Conservation (phyloP, 1,140 invertebrate genomes). For the Rhopalosiphum padi region DNA sequence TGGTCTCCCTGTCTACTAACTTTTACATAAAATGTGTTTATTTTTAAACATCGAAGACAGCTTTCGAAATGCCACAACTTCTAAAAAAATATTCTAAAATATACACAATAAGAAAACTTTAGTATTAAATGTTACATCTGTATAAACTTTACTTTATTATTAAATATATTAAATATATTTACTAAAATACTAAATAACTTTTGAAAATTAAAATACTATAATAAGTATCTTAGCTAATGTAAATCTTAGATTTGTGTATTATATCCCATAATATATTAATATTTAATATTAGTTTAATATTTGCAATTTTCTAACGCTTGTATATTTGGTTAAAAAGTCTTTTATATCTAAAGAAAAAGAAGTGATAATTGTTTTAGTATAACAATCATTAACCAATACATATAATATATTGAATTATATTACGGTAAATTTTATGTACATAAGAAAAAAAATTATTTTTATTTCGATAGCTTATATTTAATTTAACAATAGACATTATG, state of each 20-base stretch:
- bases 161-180: background rate
- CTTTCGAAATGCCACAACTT: conserved; percentile 41
- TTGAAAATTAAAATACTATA: background rate
- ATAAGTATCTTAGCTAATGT: background rate
- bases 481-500: background rate
- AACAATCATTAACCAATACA: background rate
- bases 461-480: background rate
- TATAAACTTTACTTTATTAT: conserved; percentile 14
- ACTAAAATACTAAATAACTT: background rate
- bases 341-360: background rate
- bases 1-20: conserved; percentile 5
- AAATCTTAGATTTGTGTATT: background rate
- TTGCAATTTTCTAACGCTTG: background rate
- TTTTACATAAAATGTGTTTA: conserved; percentile 34
- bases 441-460: background rate
- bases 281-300: background rate
- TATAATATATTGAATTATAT: background rate
- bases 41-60: conserved; percentile 42
- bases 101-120: background rate
- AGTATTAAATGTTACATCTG: background rate
- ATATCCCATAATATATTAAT: background rate
- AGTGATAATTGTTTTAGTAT: background rate
- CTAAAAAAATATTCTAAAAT: background rate
- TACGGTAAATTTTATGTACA: too few species aligned
- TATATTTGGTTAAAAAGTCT: background rate